Evolutionary conservation across 2,797 vertebrate genomes (phyloP), one percentile per base, ranked within the genome.

Genomic region (Sparidentex hasta): DNA sequence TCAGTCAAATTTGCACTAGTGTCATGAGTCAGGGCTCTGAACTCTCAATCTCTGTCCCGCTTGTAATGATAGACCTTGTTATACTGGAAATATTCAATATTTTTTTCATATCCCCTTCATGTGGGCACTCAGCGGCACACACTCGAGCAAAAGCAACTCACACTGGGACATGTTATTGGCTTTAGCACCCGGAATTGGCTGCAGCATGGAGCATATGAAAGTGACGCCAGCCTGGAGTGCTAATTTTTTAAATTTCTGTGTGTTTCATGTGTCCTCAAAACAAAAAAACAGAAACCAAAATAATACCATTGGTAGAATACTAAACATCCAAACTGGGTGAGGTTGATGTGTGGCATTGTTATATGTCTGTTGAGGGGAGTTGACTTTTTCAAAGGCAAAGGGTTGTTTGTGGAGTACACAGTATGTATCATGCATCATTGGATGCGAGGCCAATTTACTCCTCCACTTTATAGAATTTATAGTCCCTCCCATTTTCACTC

Each of bases 81-180:
- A 50, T 46, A 51, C 13, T n/a, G 51, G 33, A 61, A 23, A 27
- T 38, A 16, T 65, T 77, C 9, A 12, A 38, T 43, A 0, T 2
- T 13, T 50, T 44, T 48, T 56, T 25, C 4, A 51, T 25, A 38
- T 38, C 5, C 7, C 11, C 17, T 71, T 48, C 54, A n/a, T 62
- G 62, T 75, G 23, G 61, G 33, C 52, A 33, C 58, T 59, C 47
- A 65, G 63, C 65, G 58, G 41, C 68, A 43, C 59, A 5, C 21
- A 23, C 47, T 67, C 51, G 25, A 76, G 57, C 33, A 65, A 65
- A 65, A 80, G 3, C 5, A 25, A 23, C 48, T 66, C 74, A 52
- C 20, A 63, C 70, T 55, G 58, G 59, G 43, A 41, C 50, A 27
- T 5, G 47, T 70, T 72, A 81, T 81, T 81, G 82, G 79, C 50